Evolutionary conservation across 2,113 vertebrate species (phyloP), one percentile per base, ranked within the genome.

Genomic region (Trinectes maculatus): DNA sequence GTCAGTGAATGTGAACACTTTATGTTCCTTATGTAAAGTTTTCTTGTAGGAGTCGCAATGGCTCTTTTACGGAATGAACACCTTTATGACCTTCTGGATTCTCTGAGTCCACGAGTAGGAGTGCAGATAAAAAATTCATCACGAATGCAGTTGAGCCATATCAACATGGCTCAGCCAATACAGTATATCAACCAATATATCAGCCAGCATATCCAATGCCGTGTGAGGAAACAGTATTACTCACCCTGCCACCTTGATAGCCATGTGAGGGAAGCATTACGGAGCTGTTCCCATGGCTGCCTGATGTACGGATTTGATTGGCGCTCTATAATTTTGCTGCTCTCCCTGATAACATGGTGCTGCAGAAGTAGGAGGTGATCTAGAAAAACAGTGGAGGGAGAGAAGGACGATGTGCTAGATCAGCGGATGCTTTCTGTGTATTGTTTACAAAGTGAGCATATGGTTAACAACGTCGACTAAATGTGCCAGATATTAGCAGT

Each of bases 331-430:
- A 80, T 79, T 77, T 65, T 0, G 8, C 49, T 64, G 74, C 43
- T 43, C 56, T 58, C 10, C 19, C 21, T 60, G 58, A 74, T 76
- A 66, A 77, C 71, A 69, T 22, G 13, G 54, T 60, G 74, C 60
- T 51, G 72, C 60, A 15, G 67, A 24, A 55, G 81, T 71, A 33
- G 72, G 77, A 81, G 83, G 85, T 53, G 74, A 82, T 64, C 69
- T 48, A 58, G 43, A 51, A 62, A n/a, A 66, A 60, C 53, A 62
- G 59, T 65, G 37, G 61, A 39, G 15, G 2, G 36, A n/a, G 15
- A 39, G 36, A 57, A 65, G n/a, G n/a, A 71, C n/a, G 26, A 51
- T 55, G 25, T 28, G 21, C 12, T 29, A 43, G 37, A 54, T n/a
- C 19, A 44, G 52, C 54, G 3, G 53, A 33, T 18, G 46, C 11